Base-by-base conservation (phyloP, 2,113 vertebrate genomes). In the Anser cygnoides region DNA sequence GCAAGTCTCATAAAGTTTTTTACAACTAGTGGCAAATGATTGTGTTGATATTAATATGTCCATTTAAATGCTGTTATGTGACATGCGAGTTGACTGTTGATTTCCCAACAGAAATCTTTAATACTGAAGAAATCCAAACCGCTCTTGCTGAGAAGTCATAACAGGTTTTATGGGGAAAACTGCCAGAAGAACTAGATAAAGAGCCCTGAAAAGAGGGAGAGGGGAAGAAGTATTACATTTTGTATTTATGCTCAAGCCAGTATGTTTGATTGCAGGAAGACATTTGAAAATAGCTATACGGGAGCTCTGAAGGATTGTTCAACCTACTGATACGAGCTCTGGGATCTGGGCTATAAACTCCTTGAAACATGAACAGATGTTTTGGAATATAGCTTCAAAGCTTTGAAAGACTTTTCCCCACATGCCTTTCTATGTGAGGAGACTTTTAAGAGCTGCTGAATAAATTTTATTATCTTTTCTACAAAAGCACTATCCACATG, bases 311-410 rank as follows among this genome's bases (percentile, higher is more conserved):
- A 94, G 73, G 72, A 68, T 91, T 95, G 65, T 93, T 95, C 77
- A 88, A 17, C 67, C 61, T 83, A 7, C 41, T 52, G 83, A 70
- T 93, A 86, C 0, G 41, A 90, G 90, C 70, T 90, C 77, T 93
- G 90, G 78, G 92, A 94, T 13, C 89, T 75, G 78, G 67, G 88
- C 71, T 93, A 86, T 84, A 90, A 95, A 95, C 87, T 94, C 84
- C 80, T 88, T 84, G 89, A 95, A 93, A 93, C 49, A 68, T 0
- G 0, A 93, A 73, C 89, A 95, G 94, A 97, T 96, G 92, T 95
- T 96, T 84, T 61, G 44, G 62, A 90, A 39, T 33, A 70, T 57
- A 92, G 78, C 89, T 94, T 96, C 82, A 88, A 79, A 96, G 79
- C 75, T 85, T 39, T 83, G 82, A 81, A 92, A 95, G 73, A 67